Base-by-base conservation (phyloP, 2,797 vertebrate species). In the Cyprinodon diabolis region DNA sequence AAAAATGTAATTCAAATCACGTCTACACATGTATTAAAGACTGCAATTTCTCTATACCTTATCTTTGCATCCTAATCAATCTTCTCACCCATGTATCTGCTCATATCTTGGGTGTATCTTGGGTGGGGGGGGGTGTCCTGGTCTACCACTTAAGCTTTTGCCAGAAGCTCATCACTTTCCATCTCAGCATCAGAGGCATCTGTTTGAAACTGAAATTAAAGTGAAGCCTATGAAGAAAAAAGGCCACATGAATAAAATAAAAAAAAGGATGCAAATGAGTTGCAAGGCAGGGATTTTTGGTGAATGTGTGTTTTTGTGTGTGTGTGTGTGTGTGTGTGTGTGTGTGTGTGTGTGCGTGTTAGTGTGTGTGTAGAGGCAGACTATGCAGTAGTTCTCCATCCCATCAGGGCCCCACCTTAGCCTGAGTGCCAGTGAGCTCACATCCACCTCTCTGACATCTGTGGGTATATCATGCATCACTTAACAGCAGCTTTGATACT, bases 161-260 rank as follows among this genome's bases (percentile, higher is more conserved):
- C 87, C 87, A 86, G 85, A 71, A 78, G 84, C 82, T 86, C 83
- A 80, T 86, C 87, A 45, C 23, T 66, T 66, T 52, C 78, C 86
- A 83, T 83, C 82, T 77, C 69, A 80, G 77, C 79, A 75, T 87
- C 77, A 65, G 60, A 71, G 77, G 84, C 84, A 84, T 91, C 84
- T 89, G 87, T 90, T 90, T 91, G 88, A 91, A 92, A 87, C 79
- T 40, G 83, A 83, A 90, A 91, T 91, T 86, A 92, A 91, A 90
- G 83, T 87, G 78, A 77, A 71, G 68, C 79, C 76, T 73, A 86
- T 89, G 89, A 93, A 91, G 92, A 90, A 91, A 91, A 89, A 77
- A 85, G 58, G 84, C 76, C 68, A 71, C 85, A 91, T 90, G 86
- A 93, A 90, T 91, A 92, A 49, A 58, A 35, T 35, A 89, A 90